Evolutionary conservation across 2,797 vertebrate genomes (phyloP).

Genomic region (Streptopelia turtur): DNA sequence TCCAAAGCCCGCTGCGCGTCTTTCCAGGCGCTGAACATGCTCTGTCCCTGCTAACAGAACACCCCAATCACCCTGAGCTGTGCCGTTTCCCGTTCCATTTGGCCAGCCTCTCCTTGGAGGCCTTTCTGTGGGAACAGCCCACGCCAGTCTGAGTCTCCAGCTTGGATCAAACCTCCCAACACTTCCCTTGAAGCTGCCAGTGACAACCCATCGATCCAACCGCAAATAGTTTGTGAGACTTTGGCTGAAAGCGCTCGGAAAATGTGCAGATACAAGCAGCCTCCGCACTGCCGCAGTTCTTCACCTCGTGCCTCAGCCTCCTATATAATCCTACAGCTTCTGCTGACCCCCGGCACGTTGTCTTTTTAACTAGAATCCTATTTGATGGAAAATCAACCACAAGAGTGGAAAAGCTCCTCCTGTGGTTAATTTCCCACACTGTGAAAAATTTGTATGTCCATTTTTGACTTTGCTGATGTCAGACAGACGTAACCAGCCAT

Average conservation of each 20-base stretch:
- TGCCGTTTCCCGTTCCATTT: background rate
- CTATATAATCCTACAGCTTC: background rate
- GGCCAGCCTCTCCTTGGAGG: background rate
- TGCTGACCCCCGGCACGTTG: background rate
- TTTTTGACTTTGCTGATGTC: background rate
- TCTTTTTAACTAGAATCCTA: background rate
- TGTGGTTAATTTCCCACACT: background rate
- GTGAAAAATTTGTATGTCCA: background rate
- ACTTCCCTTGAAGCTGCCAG: background rate
- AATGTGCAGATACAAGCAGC: background rate
- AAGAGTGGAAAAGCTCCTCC: background rate
- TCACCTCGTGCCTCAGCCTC: background rate
- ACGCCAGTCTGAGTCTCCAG: background rate
- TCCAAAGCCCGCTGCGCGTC: background rate
- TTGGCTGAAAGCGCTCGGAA: background rate
- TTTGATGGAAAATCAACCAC: background rate
- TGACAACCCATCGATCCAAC: background rate
- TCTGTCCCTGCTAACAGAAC: background rate
- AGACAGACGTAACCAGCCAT: background rate
- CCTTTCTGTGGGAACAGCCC: background rate
- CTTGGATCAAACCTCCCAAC: background rate
- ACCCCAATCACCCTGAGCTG: background rate
- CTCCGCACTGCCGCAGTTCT: background rate
- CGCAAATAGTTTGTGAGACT: background rate
- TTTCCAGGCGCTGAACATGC: background rate